phyloP scores from a whole-genome alignment of 2,113 vertebrate species.

The Pavo muticus region DNA sequence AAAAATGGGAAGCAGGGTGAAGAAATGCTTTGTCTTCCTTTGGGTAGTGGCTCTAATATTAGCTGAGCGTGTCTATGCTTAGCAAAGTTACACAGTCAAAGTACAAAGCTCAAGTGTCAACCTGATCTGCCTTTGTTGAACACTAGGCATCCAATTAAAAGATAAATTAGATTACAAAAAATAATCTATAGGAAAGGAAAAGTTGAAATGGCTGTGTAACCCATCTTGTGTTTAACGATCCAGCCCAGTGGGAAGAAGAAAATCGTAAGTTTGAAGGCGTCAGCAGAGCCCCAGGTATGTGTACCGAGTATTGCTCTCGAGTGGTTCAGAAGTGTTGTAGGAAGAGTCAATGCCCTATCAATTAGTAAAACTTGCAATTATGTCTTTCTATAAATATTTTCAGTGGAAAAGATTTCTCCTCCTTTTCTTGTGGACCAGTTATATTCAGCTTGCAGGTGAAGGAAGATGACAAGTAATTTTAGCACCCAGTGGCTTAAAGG shows the following conservation, averaged over 20 bases:
- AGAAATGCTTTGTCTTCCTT: background rate
- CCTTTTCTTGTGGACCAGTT: conserved; percentile 4
- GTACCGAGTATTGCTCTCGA: background rate
- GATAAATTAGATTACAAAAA: background rate
- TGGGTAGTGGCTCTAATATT: background rate
- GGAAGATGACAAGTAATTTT: conserved; percentile 81
- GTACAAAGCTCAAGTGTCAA: background rate
- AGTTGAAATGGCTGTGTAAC: background rate
- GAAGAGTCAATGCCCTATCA: conserved; percentile 39
- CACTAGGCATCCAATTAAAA: background rate
- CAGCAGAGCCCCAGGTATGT: background rate
- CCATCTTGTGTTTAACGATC: background rate
- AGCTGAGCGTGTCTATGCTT: rapidly evolving
- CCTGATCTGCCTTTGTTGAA: background rate
- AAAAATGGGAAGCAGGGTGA: rapidly evolving
- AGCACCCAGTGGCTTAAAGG: conserved; percentile 77
- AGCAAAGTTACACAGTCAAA: background rate
- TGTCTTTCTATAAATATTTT: conserved; percentile 60
- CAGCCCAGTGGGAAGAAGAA: background rate
- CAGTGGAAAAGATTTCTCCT: conserved; percentile 16
- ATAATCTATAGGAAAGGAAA: background rate
- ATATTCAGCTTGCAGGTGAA: conserved; percentile 71
- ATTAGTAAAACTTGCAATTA: conserved; percentile 67
- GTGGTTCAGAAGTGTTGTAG: conserved; percentile 15
- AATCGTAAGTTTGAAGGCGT: background rate